A percentile compares a stretch with the other conserved stretches of the same genome.
phyloP scores from a whole-genome alignment of 37 sponge, comb jelly and placozoan genomes.

The Dysidea cf. avara region DNA sequence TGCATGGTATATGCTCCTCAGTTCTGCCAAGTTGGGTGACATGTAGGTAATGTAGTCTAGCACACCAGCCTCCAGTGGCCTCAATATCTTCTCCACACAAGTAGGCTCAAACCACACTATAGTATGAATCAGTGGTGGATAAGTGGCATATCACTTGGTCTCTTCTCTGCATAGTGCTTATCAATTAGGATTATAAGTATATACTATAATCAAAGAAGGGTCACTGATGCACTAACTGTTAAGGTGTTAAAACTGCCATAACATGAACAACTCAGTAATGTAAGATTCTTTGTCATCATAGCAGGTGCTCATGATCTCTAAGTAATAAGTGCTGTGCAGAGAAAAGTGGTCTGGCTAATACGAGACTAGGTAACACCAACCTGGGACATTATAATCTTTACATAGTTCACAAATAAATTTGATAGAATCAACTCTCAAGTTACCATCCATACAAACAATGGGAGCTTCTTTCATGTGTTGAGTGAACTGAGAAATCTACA shows the following conservation, averaged over 20 bases:
- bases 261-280: no score
- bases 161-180: not conserved
- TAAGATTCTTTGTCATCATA: no score
- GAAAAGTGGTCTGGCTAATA: not conserved
- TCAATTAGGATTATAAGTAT: no score
- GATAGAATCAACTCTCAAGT: slow-evolving; percentile 51
- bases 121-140: not conserved
- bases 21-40: slow-evolving; percentile 80
- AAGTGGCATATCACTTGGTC: not conserved
- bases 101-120: slow-evolving; percentile 90
- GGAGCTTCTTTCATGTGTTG: slow-evolving; percentile 34
- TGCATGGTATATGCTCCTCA: slow-evolving; percentile 43
- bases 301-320: no score
- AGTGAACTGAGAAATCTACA: slow-evolving; percentile 7
- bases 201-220: not conserved
- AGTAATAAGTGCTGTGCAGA: not conserved
- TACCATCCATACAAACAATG: slow-evolving; percentile 67
- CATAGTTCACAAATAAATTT: slow-evolving; percentile 29
- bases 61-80: slow-evolving; percentile 24
- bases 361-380: slow-evolving; percentile 3
- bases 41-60: slow-evolving; percentile 17
- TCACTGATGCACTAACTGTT: no score
- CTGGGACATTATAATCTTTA: slow-evolving; percentile 31
- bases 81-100: slow-evolving; percentile 46
- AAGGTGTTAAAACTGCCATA: no score